Conservation (phyloP, 2,797 vertebrate genomes). For the Gymnoscopelus braueri region DNA sequence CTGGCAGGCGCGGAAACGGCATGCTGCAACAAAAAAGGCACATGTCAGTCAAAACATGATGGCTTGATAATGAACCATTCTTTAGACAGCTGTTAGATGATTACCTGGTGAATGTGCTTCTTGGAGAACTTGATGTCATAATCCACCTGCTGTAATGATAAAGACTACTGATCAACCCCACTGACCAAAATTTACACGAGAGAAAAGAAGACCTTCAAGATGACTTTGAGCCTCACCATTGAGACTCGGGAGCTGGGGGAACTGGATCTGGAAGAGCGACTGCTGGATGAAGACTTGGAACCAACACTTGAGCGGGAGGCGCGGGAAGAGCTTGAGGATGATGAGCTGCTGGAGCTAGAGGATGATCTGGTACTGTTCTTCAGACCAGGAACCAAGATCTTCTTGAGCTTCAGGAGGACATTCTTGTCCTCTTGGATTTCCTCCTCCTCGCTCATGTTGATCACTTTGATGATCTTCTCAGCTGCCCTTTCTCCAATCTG, state of each 20-base stretch:
- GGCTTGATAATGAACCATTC: not conserved
- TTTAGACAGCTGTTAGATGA: not conserved
- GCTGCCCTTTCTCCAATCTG: conserved; percentile 81
- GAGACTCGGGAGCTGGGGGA: conserved; percentile 49
- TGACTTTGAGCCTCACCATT: conserved; percentile 41
- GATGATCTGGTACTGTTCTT: conserved; percentile 59
- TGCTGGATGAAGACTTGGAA: not conserved
- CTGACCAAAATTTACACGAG: not conserved
- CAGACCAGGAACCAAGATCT: conserved; percentile 75
- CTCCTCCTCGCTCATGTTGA: conserved; percentile 59
- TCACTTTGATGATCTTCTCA: conserved; percentile 79
- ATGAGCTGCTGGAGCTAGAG: conserved; percentile 67
- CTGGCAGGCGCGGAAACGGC: conserved; percentile 31
- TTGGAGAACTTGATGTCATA: conserved; percentile 59
- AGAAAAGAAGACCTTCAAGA: not conserved
- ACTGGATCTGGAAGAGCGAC: conserved; percentile 31
- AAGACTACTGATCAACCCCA: not conserved
- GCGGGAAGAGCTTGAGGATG: conserved; percentile 69
- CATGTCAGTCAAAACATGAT: not conserved
- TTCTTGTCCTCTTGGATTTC: conserved; percentile 70
- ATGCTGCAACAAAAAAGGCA: conserved; percentile 61
- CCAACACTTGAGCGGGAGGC: conserved; percentile 43
- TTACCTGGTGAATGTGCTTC: conserved; percentile 72
- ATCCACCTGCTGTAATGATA: conserved; percentile 52
- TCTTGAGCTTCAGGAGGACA: conserved; percentile 81